Base-by-base conservation (phyloP, 2,888 invertebrate species). In the Drosophila meridiana region DNA sequence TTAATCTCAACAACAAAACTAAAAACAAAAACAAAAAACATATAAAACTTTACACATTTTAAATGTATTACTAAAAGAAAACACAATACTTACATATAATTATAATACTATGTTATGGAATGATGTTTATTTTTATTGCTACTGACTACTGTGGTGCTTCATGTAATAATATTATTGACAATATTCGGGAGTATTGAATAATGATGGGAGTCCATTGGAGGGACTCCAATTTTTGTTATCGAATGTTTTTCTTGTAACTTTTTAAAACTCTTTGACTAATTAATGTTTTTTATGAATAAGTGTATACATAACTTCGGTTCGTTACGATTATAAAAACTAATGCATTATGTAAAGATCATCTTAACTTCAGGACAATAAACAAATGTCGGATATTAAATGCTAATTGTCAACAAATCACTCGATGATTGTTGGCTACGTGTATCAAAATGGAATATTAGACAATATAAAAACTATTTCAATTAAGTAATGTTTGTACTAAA, bases 101-200 rank as follows among this genome's bases (percentile, higher is more conserved):
- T 67, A 63, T 34, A 11, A 34, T 52, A 42, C 40, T 20, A 34
- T 50, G 32, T 36, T 68, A 69, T 68, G 34, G 56, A 66, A 70
- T 38, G 43, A 69, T 62, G 80, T 85, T 84, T 77, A 58, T 84
- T 84, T 89, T 85, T 76, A 89, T 76, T 80, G 85, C 85, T 89
- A 84, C 61, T 87, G 73, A 89, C 89, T 87, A 85, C 75, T 85
- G 87, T 89, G 85, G 85, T 85, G 85, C 85, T 85, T 84, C 89
- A 74, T 84, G 73, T 80, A 82, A 86, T 68, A 77, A 82, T 86
- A 73, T 70, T 73, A 78, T 83, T 69, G 73, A 66, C 60, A 85
- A 69, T 61, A 63, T 73, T 65, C 71, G 55, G 47, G 50, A 47
- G 56, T 48, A 52, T 42, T 52, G 52, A 66, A 43, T 48, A 38